Base-by-base conservation (phyloP, 2,113 vertebrate species). In the Beaufortia kweichowensis region DNA sequence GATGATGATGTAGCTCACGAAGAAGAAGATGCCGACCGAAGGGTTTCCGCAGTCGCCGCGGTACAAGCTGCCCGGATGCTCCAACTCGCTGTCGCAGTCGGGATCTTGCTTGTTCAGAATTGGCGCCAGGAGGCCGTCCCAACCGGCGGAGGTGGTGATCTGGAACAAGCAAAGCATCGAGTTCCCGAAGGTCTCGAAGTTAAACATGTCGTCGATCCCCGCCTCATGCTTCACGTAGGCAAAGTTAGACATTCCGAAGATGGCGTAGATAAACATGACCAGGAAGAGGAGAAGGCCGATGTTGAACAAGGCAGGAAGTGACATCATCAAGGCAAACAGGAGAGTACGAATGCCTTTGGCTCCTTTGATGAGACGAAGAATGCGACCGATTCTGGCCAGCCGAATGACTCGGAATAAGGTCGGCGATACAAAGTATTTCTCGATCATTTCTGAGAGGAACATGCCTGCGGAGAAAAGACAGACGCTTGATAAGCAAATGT, bases 181-280 rank as follows among this genome's bases (percentile, higher is more conserved):
- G 87, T 98, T 99, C 76, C 92, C 94, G 6, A 98, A 99, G 0
- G 95, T 98, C 89, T 97, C 95, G 17, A 98, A 98, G 78, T 98
- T 98, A 86, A 97, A 98, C 94, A 98, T 94, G 89, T 98, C 96
- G 9, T 98, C 94, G 1, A 98, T 96, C 0, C 95, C 96, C 1
- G 87, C 88, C 79, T 97, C 95, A 0, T 85, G 92, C 79, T 95
- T 96, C 26, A 98, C 95, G 1, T 96, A 98, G 86, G 95, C 95
- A 43, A 98, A 98, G 88, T 96, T 97, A 84, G 95, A 98, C 96
- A 98, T 98, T 83, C 93, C 96, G 48, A 98, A 98, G 83, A 98
- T 98, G 35, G 96, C 95, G 0, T 96, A 98, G 90, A 98, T 98
- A 88, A 98, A 98, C 96, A 97, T 98, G 85, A 98, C 95, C 33